A percentile compares a stretch with the other conserved stretches of the same genome.
phyloP scores from a whole-genome alignment of 2,888 invertebrate species.

The Drosophila limbata region DNA sequence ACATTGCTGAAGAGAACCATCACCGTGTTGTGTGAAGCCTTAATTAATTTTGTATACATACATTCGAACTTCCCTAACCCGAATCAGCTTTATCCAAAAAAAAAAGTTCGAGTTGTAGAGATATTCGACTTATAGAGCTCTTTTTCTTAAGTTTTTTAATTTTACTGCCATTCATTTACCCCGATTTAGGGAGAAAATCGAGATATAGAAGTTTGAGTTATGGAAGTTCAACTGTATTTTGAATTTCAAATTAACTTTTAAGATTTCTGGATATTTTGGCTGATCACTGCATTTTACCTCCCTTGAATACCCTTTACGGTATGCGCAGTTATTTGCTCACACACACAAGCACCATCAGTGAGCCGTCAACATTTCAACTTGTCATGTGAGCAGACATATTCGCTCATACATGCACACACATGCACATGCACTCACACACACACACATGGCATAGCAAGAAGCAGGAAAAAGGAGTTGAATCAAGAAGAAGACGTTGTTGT shows the following conservation, averaged over 20 bases:
- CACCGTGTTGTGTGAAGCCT: not conserved
- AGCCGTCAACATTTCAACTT: constrained; percentile 79
- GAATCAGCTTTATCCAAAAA: too few relatives aligned
- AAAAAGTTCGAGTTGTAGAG: too few relatives aligned
- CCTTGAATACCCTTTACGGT: not conserved
- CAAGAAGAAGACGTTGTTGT: constrained; percentile 58
- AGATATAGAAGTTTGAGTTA: too few relatives aligned
- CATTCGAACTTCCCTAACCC: too few relatives aligned
- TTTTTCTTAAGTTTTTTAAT: too few relatives aligned
- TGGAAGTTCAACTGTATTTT: too few relatives aligned
- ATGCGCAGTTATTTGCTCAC: constrained; percentile 40
- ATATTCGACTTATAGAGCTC: too few relatives aligned
- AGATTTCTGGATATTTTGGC: not conserved
- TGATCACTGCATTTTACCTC: not conserved
- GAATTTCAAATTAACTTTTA: too few relatives aligned
- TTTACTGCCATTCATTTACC: too few relatives aligned
- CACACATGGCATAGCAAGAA: not conserved
- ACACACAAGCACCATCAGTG: constrained; percentile 62
- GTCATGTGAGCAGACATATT: constrained; percentile 69
- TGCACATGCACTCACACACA: constrained; percentile 1
- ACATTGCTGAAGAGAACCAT: not conserved
- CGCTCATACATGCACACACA: constrained; percentile 24
- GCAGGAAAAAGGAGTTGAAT: constrained; percentile 8
- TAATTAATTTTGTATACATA: too few relatives aligned
- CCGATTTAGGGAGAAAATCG: too few relatives aligned